A percentile compares a stretch with the other conserved stretches of the same genome.
These are phyloP conservation scores for Bradypodion pumilum DNA, from an alignment of 2,797 vertebrate genomes.

Conservation along the genomic window DNA sequence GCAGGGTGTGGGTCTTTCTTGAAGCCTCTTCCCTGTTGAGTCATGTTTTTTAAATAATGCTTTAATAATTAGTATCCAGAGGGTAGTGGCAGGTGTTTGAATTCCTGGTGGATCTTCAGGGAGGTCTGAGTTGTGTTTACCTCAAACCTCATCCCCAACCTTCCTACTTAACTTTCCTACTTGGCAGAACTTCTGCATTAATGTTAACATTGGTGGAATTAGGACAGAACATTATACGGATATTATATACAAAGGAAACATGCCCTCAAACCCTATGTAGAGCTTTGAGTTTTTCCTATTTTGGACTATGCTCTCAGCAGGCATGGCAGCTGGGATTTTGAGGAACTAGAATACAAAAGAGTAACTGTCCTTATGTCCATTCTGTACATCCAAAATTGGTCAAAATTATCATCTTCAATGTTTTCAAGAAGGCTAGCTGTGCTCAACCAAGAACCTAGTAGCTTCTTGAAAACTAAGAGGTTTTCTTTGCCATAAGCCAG, in stretches of 20 bases:
- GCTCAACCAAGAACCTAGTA: too few relatives aligned
- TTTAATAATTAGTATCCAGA: neutral
- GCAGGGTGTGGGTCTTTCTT: neutral
- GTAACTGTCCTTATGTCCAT: neutral
- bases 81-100: neutral
- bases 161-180: neutral
- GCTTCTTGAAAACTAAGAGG: too few relatives aligned
- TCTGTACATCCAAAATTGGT: neutral
- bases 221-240: too few relatives aligned
- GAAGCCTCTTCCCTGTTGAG: neutral
- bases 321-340: too few relatives aligned
- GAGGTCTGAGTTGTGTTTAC: slow-evolving; percentile 5
- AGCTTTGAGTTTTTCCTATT: too few relatives aligned
- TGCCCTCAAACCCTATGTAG: neutral
- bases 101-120: slow-evolving; percentile 13
- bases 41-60: neutral
- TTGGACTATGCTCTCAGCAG: too few relatives aligned
- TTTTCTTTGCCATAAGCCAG: too few relatives aligned
- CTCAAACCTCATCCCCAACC: too few relatives aligned
- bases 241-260: too few relatives aligned
- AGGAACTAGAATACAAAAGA: too few relatives aligned
- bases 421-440: too few relatives aligned
- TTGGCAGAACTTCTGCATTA: neutral
- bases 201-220: neutral
- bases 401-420: neutral